Percentiles rank a stretch among this genome's conserved stretches.
Conservation (phyloP, 2,888 invertebrate species). For the Pinctada fucata region DNA sequence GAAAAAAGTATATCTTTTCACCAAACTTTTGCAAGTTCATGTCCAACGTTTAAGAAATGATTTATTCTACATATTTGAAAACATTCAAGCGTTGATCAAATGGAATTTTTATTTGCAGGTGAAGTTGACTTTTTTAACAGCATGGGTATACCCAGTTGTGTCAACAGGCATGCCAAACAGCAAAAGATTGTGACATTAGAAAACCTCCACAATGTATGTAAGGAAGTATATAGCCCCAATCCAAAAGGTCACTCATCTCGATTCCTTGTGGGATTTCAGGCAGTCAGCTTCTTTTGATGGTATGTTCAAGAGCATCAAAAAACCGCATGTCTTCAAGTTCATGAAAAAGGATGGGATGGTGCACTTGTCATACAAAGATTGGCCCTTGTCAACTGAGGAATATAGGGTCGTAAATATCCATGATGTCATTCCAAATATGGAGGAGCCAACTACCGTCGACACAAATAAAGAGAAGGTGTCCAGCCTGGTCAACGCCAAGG, state of each 20-base stretch:
- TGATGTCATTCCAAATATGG: background rate
- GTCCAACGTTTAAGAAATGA: too few species aligned
- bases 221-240: background rate
- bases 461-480: background rate
- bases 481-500: background rate
- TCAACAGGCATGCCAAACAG: too few species aligned
- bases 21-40: too few species aligned
- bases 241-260: background rate
- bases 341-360: background rate
- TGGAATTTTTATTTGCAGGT: too few species aligned
- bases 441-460: background rate
- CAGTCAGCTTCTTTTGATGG: background rate
- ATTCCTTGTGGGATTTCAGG: background rate
- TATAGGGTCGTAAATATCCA: background rate
- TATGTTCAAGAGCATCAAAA: background rate
- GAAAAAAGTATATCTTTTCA: too few species aligned
- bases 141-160: too few species aligned
- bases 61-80: too few species aligned
- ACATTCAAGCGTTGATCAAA: too few species aligned
- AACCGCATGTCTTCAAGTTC: conserved; percentile 3
- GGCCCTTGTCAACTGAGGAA: background rate
- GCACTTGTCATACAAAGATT: conserved; percentile 1
- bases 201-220: background rate
- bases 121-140: too few species aligned
- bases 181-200: too few species aligned